Percentiles rank a stretch among this genome's conserved stretches.
Conservation (phyloP, 2,797 vertebrate genomes). For the Lepidocolaptes lacrymiger region DNA sequence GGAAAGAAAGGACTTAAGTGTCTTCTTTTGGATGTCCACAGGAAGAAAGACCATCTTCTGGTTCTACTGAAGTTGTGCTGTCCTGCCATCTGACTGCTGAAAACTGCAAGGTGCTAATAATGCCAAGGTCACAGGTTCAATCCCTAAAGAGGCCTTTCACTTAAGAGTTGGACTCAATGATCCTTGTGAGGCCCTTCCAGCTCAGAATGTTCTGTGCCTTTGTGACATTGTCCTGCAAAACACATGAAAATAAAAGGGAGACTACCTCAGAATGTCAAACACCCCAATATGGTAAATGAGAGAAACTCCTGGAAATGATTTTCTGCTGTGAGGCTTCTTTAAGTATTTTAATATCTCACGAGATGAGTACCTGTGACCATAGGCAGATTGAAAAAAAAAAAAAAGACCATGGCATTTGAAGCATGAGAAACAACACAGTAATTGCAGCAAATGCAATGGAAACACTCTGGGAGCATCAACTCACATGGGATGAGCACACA, state of each 20-base stretch:
- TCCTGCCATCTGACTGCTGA: not conserved
- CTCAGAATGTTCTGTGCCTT: not conserved
- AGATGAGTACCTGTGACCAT: not conserved
- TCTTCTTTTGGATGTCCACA: not conserved
- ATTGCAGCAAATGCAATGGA: not conserved
- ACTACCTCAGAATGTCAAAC: not conserved
- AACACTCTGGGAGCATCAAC: not conserved
- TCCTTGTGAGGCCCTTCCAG: not conserved
- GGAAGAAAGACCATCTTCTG: not conserved
- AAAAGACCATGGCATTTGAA: not conserved
- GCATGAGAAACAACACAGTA: not conserved
- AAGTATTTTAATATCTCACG: not conserved
- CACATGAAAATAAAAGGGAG: not conserved
- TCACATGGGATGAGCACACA: rapidly evolving
- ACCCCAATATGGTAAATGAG: not conserved
- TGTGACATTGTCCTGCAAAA: not conserved
- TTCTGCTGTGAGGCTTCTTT: not conserved
- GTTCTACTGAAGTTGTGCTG: not conserved
- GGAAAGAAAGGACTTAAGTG: not conserved
- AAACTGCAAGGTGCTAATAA: not conserved
- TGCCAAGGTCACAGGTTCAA: not conserved
- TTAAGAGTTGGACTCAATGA: not conserved
- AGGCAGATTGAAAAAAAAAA: not conserved
- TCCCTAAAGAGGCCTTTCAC: not conserved
- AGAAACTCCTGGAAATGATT: not conserved